Base-by-base conservation (phyloP, 2,113 vertebrate species). In the Pollimyrus isidori region DNA sequence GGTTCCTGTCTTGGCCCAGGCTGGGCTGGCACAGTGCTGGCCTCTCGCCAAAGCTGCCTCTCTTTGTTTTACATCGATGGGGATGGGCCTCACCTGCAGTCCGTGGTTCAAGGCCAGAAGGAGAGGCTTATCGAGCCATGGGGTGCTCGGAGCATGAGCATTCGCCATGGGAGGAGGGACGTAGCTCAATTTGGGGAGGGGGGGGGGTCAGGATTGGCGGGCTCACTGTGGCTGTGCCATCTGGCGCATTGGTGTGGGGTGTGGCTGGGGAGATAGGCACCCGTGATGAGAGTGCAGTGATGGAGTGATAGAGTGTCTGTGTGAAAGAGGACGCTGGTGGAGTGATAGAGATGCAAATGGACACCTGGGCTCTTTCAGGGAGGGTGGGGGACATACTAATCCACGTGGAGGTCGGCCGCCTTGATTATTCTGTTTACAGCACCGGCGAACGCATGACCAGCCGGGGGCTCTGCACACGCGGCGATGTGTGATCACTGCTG, bases 271-370 rank as follows among this genome's bases (percentile, higher is more conserved):
- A 49, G 23, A 45, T 26, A 23, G 21, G 19, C 19, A 56, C 53
- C 19, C 19, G 23, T 62, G 56, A 58, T 21, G 53, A 58, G 19
- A 23, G 21, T 58, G 53, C 53, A 17, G 17, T 58, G 56, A n/a
- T 62, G 56, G 56, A 62, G 56, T 62, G 56, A 62, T 62, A n/a
- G 56, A 58, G 56, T 62, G 23, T 30, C 10, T 30, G 10, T 42
- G 23, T 56, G 83, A 50, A 48, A 84, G 42, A 11, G 80, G 80
- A 48, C 10, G n/a, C 62, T 26, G 39, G 45, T 84, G 80, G 84
- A 26, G 46, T 49, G 45, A 52, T 58, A 58, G 84, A 86, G 84
- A 50, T 86, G n/a, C 84, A 86, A 86, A 86, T 86, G 84, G 84
- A 86, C 84, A 86, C 42, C 19, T 50, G n/a, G 58, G 21, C 58